Evolutionary conservation across 1,140 invertebrate species (phyloP), one percentile per base, ranked within the genome.

Genomic region (Phymastichus coffea): DNA sequence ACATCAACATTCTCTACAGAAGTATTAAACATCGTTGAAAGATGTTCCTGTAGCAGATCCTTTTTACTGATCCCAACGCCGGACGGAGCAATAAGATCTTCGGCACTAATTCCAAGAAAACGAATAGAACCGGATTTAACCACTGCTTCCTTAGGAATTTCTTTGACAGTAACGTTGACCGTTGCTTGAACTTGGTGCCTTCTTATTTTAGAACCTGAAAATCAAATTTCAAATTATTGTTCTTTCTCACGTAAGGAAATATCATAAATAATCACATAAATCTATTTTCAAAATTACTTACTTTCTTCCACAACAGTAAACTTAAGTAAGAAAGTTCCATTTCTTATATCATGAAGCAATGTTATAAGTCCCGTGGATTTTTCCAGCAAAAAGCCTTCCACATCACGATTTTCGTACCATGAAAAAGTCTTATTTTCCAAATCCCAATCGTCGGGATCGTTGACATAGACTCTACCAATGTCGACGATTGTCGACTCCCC

Each of bases 391-490:
- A 93, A 94, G 54, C 86, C 80, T 3, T 38, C 26, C 17, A 52
- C 54, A 1, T 35, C 23, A 63, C 85, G 76, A 0, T 77, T 66
- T 2, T 72, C 70, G 28, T 77, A 74, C 89, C 89, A 92, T 10
- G 77, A 75, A 65, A 95, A 98, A 2, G 80, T 71, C 78, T 98
- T 98, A 71, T 97, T 93, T 0, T 86, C 85, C 38, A 95, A 76
- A 78, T 98, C 95, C 93, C 94, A 97, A 72, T 97, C 95, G 71
- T 98, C 95, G 0, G 85, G 82, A 79, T 98, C 95, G 25, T 91
- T 84, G 0, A 95, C 93, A 74, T 92, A 97, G 1, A 97, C 93
- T 20, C 92, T 80, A 0, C 95, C 95, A 41, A 97, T 93, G 63
- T 88, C 84, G 1, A 89, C 90, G 52, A 88, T 85, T 0, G 86